Evolutionary conservation across 2,797 vertebrate species (phyloP).

Genomic region (Thalassophryne amazonica): DNA sequence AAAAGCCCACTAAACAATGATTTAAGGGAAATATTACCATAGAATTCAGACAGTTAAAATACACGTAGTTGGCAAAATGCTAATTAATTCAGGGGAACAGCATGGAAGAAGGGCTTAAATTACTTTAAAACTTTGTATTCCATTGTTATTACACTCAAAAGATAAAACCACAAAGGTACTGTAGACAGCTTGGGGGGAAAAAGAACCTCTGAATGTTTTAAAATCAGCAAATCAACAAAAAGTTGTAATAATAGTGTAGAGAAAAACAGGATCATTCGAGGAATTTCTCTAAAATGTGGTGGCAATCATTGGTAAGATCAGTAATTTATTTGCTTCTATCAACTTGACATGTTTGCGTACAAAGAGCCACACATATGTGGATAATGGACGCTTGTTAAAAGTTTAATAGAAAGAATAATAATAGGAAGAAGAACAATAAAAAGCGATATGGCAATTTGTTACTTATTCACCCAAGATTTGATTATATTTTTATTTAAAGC

Average conservation of each 20-base stretch:
- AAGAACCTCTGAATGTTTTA: not conserved
- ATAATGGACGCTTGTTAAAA: not conserved
- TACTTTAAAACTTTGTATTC: no score
- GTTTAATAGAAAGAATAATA: no score
- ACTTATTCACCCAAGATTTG: no score
- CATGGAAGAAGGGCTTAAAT: not conserved
- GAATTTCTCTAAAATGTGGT: not conserved
- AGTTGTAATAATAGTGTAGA: not conserved
- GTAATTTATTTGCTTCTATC: no score
- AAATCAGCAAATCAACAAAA: not conserved
- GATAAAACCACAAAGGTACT: no score
- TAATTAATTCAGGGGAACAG: not conserved
- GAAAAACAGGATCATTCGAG: not conserved
- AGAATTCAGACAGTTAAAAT: not conserved
- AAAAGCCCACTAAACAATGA: no score
- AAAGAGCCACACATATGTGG: not conserved
- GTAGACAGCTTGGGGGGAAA: no score
- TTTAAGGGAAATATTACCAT: not conserved
- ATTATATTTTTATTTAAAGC: no score
- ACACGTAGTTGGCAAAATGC: not conserved
- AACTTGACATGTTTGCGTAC: no score
- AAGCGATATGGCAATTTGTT: no score
- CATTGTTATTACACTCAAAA: no score
- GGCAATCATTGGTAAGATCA: not conserved
- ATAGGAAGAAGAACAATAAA: no score